Evolutionary conservation across 2,888 invertebrate species (phyloP), one percentile per base, ranked within the genome.

Genomic region (Pterobdella sp.): DNA sequence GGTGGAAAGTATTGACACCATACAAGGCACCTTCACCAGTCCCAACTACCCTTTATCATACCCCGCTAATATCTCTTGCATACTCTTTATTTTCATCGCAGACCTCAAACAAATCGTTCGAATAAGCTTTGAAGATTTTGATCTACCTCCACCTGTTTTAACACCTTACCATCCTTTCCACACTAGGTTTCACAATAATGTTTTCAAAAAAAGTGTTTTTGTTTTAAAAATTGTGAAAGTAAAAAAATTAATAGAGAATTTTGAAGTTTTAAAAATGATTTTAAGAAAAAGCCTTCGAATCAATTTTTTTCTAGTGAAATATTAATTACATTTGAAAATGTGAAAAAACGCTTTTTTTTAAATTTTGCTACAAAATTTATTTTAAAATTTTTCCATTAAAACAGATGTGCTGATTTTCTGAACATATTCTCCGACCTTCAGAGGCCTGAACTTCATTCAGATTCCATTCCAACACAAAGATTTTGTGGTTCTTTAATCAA

Each of bases 381-480:
- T n/a, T n/a, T n/a, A n/a, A n/a, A n/a, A n/a, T n/a, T n/a, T n/a
- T n/a, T n/a, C n/a, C n/a, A 14, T 26, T 64, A 10, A 64, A 22
- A 49, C 79, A 83, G 82, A 72, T 83, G 83, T 76, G 76, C 69
- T 66, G 83, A 83, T 76, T 80, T 78, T 72, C 72, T 83, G 22
- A 75, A 79, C 36, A 77, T 83, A 31, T 83, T 79, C 76, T 76
- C 80, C 66, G 80, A 82, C 76, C 77, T 82, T 64, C 80, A 81
- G 68, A 76, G 81, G 70, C 80, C 82, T 34, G 82, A 81, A 75
- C 79, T 83, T 31, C 82, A 81, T 72, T 81, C 82, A 73, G 72
- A 79, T 67, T 79, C 77, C 73, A 73, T 72, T 42, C 76, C 78
- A 69, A 79, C 81, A 69, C 76, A 79, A 67, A 81, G 75, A 64